Base-by-base conservation (phyloP, 2,797 vertebrate species). In the Lindbergichthys nudifrons region DNA sequence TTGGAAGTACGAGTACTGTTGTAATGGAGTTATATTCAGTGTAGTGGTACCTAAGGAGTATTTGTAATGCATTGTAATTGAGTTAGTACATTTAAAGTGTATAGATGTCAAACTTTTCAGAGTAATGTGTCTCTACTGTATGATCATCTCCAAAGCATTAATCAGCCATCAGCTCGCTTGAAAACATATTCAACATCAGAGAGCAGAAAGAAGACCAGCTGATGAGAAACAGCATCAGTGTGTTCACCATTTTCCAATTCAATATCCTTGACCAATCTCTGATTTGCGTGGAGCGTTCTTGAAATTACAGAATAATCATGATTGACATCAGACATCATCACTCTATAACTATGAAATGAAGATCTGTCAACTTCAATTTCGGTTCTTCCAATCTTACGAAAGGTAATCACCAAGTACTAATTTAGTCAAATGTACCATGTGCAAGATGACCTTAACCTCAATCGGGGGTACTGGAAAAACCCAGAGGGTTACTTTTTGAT, bases 321-420 rank as follows among this genome's bases (percentile, higher is more conserved):
- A 88, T 23, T 85, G 86, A 50, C 82, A 70, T 75, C 15, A 58
- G 54, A 78, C 69, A 72, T 70, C 26, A 86, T 70, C 46, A 46
- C 14, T 57, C 52, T 79, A 53, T 67, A 80, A 71, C 48, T 74
- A 73, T 75, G 69, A 83, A 89, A 84, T 83, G 36, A 83, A 53
- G 16, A 83, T 51, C 78, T 80, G 77, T 80, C 83, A 58, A 61
- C 59, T 78, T 80, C 26, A 47, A 72, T 90, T 80, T 80, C 30
- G 19, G 46, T 26, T 42, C 76, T 70, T 56, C 45, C 45, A 68
- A 6, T 69, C 13, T 68, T 57, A 16, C 50, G 36, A 39, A 45
- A 39, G 7, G 23, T 19, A 32, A 46, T 8, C n/a, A 13, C 15
- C 26, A 54, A 54, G 43, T 36, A 65, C 26, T 42, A 19, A 36